phyloP scores from a whole-genome alignment of 2,797 vertebrate genomes.

The Alcedo atthis region DNA sequence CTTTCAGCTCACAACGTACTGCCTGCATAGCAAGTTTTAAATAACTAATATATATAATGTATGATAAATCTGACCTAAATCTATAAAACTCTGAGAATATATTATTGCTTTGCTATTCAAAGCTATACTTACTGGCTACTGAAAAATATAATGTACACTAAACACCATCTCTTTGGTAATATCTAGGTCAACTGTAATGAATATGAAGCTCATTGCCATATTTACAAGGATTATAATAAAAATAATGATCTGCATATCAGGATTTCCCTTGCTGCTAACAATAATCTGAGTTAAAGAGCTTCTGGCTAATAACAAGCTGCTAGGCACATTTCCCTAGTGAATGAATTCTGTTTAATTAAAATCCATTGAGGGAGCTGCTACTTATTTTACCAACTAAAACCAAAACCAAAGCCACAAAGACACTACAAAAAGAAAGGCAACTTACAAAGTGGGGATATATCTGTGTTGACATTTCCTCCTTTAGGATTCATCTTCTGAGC shows the following conservation, averaged over 20 bases:
- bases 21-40: background rate
- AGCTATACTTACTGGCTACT: background rate
- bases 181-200: slow-evolving; percentile 29
- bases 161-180: slow-evolving; percentile 48
- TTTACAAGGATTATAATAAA: slow-evolving; percentile 55
- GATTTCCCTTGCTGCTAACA: slow-evolving; percentile 37
- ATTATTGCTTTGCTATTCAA: slow-evolving; percentile 3
- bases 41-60: background rate
- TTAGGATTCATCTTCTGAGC: slow-evolving; percentile 86
- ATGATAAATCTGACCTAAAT: background rate
- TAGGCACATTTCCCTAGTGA: slow-evolving; percentile 1
- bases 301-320: slow-evolving; percentile 27
- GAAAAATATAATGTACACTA: slow-evolving; percentile 14
- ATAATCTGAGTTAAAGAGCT: slow-evolving; percentile 26
- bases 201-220: slow-evolving; percentile 37
- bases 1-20: background rate
- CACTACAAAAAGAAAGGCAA: slow-evolving; percentile 28
- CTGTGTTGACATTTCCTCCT: slow-evolving; percentile 81
- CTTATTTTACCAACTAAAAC: background rate
- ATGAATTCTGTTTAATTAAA: slow-evolving; percentile 40
- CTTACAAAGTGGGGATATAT: slow-evolving; percentile 87
- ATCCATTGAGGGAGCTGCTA: background rate
- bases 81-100: background rate
- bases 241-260: slow-evolving; percentile 54
- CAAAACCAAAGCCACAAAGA: background rate